Percentiles rank a stretch among this genome's conserved stretches.
phyloP scores from a whole-genome alignment of 92 coral and sea anemone species.

The Parazoanthus atlanticus region DNA sequence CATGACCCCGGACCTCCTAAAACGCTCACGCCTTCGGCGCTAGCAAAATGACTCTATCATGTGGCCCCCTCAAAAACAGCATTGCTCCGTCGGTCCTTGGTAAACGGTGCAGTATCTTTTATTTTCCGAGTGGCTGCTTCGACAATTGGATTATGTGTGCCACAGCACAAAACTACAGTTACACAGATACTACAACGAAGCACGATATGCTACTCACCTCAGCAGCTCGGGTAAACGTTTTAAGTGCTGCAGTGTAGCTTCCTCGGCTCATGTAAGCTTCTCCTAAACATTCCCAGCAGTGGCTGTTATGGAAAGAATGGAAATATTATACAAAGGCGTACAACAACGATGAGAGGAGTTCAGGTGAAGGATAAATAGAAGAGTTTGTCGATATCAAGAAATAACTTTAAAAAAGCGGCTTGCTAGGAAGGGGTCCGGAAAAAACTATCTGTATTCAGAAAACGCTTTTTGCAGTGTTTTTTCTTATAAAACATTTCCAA shows the following conservation, averaged over 20 bases:
- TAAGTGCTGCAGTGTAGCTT: constrained; percentile 92
- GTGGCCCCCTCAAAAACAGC: no score
- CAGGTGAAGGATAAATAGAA: not conserved
- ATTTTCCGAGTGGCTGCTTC: not conserved
- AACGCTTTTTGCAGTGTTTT: no score
- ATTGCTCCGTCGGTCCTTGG: no score
- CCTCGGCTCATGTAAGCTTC: constrained; percentile 99
- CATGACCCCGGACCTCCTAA: no score
- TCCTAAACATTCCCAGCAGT: constrained; percentile 97
- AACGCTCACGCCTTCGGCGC: no score
- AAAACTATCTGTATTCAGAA: no score
- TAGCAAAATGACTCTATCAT: no score
- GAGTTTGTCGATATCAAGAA: not conserved
- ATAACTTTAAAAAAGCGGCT: no score
- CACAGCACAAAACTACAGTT: not conserved
- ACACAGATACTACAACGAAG: not conserved
- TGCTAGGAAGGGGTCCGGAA: no score
- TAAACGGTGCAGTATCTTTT: no score
- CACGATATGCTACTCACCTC: constrained; percentile 62
- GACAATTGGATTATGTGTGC: not conserved
- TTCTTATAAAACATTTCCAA: no score
- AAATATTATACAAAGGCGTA: not conserved
- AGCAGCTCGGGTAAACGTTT: constrained; percentile 82
- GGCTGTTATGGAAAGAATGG: constrained; percentile 45
- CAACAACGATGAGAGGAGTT: not conserved